Evolutionary conservation across 1,140 invertebrate species (phyloP).

Genomic region (Pissodes strobi): DNA sequence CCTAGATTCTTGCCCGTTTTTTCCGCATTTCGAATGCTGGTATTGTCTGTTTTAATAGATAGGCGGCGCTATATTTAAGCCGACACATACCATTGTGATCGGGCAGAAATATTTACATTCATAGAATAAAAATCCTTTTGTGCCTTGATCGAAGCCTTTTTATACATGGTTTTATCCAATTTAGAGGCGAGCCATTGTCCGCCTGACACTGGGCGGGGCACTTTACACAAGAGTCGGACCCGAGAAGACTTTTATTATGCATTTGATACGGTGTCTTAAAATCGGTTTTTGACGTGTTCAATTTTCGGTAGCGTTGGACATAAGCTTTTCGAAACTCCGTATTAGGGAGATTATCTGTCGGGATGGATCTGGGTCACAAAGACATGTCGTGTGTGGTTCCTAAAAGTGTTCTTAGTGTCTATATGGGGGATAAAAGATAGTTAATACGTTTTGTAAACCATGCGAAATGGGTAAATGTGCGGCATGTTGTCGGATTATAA

Average conservation of each 20-base stretch:
- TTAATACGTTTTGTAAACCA: no score
- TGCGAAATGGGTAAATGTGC: no score
- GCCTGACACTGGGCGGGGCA: constrained; percentile 23
- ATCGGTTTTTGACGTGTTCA: constrained; percentile 13
- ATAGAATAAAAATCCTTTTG: constrained; percentile 28
- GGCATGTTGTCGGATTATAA: no score
- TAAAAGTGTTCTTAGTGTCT: background rate
- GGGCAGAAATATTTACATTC: constrained; percentile 32
- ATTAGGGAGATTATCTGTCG: constrained; percentile 25
- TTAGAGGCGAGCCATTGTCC: constrained; percentile 22
- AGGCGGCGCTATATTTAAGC: constrained; percentile 25
- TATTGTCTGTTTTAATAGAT: constrained; percentile 30
- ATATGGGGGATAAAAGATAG: no score
- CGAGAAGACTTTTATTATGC: constrained; percentile 25
- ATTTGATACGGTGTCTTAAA: constrained; percentile 30
- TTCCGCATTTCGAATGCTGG: background rate
- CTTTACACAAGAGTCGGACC: constrained; percentile 9
- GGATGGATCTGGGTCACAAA: constrained; percentile 15
- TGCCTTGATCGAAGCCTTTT: constrained; percentile 22
- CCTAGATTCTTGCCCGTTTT: background rate
- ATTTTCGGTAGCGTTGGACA: constrained; percentile 27
- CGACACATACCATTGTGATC: constrained; percentile 25
- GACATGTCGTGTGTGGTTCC: constrained; percentile 14
- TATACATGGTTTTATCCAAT: constrained; percentile 30
- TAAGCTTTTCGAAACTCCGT: background rate